Base-by-base conservation (phyloP, 2,888 invertebrate genomes). In the Smittia sp. region DNA sequence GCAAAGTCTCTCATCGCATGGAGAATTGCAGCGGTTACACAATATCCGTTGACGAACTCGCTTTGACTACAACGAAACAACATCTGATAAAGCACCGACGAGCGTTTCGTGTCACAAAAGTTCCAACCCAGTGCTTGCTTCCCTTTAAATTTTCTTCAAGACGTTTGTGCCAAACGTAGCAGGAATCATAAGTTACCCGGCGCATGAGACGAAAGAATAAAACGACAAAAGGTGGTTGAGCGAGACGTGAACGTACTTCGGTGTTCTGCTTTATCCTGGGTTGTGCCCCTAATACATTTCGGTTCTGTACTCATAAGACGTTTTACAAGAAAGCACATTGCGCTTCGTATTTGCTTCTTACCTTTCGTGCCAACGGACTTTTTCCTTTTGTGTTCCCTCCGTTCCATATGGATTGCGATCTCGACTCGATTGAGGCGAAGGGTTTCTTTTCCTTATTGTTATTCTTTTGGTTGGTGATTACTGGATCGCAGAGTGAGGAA, bases 101-200 rank as follows among this genome's bases (percentile, higher is more conserved):
- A 69, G 22, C 54, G 69, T 69, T 69, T 52, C 54, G 25, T 54
- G 69, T 54, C 27, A 54, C 27, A 52, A 20, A 69, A 69, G 69
- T 54, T 69, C 9, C 69, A 27, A 11, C 20, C 27, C 52, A 52
- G 20, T 27, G 32, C 27, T 3, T 32, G 25, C 54, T 69, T 69
- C 54, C 69, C 32, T 54, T 69, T 69, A 54, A 69, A 69, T 18
- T 54, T 24, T 69, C 69, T 54, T 68, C 3, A 69, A 69, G 69
- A 52, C 69, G 54, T 22, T 46, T 15, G 15, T 20, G 18, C 39
- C 39, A 39, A 39, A 39, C 7, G 11, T 11, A 39, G 7, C 39
- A 58, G 9, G 22, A 67, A 66, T 32, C 66, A 66, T 66, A 66
- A 66, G 66, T 32, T 32, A 27, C 66, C 9, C 18, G 27, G 2